Percentiles rank a stretch among this genome's conserved stretches.
Evolutionary conservation across 2,888 invertebrate genomes (phyloP).

Genomic region (Oxycera nigricornis): DNA sequence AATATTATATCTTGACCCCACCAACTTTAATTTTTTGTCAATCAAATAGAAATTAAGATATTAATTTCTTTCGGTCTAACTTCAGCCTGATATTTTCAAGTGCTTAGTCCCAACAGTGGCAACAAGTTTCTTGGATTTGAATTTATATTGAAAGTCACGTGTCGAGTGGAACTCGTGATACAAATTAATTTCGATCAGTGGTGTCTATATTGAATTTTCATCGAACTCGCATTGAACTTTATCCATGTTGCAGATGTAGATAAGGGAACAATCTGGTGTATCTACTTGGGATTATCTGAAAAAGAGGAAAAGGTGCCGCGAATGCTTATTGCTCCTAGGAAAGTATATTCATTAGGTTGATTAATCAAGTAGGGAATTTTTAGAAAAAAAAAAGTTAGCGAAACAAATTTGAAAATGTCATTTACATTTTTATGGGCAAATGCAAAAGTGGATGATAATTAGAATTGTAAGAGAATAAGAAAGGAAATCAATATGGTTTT

Average conservation of each 20-base stretch:
- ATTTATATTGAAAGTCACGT: slow-evolving; percentile 17
- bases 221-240: neutral
- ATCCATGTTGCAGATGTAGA: neutral
- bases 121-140: neutral
- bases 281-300: neutral
- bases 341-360: neutral
- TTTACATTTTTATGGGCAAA: neutral
- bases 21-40: neutral
- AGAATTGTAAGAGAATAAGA: no score
- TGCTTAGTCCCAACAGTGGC: neutral
- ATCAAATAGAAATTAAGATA: neutral
- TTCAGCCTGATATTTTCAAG: neutral
- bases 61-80: neutral
- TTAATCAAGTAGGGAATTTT: neutral
- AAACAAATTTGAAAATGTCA: neutral
- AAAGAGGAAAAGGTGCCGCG: neutral
- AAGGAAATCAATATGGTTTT: neutral
- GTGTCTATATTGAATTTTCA: slow-evolving; percentile 13
- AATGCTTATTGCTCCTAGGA: neutral
- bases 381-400: neutral
- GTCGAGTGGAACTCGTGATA: slow-evolving; percentile 25
- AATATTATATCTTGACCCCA: no score
- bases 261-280: neutral
- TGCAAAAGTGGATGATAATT: neutral
- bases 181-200: slow-evolving; percentile 25